A percentile compares a stretch with the other conserved stretches of the same genome.
These are phyloP conservation scores for Mesembrinibis cayennensis DNA, from an alignment of 2,113 vertebrate genomes.

Conservation along the genomic window DNA sequence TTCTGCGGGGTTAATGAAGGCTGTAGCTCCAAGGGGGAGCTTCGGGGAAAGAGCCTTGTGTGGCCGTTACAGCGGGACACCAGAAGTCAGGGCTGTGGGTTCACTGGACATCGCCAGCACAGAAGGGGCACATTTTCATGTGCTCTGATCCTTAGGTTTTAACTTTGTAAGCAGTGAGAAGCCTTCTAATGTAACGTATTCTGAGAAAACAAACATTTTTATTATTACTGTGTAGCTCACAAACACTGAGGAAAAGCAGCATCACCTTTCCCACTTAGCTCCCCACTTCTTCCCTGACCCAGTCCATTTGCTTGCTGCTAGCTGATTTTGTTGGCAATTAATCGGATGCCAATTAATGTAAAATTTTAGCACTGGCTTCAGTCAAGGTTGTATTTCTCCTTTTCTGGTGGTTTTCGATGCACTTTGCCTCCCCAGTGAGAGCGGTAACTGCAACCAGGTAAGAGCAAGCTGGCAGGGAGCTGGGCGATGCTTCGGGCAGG, in stretches of 20 bases:
- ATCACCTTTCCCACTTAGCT: rapidly evolving
- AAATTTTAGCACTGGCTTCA: background rate
- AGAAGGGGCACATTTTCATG: background rate
- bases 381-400: background rate
- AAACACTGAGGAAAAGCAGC: background rate
- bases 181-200: background rate
- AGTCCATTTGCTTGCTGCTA: background rate
- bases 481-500: background rate
- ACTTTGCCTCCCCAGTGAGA: background rate
- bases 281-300: background rate
- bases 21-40: background rate
- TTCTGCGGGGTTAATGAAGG: background rate
- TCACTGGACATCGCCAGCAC: rapidly evolving
- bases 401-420: background rate
- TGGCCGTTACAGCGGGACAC: background rate
- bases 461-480: background rate
- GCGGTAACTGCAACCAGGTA: rapidly evolving
- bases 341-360: no score
- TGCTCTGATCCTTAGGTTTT: background rate
- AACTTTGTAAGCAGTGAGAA: background rate
- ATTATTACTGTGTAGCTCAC: background rate
- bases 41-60: background rate
- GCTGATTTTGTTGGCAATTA: background rate
- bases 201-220: background rate
- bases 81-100: rapidly evolving